These are phyloP conservation scores for Rhabdophis nuchalis DNA, from an alignment of 2,797 vertebrate genomes.

Conservation along the genomic window DNA sequence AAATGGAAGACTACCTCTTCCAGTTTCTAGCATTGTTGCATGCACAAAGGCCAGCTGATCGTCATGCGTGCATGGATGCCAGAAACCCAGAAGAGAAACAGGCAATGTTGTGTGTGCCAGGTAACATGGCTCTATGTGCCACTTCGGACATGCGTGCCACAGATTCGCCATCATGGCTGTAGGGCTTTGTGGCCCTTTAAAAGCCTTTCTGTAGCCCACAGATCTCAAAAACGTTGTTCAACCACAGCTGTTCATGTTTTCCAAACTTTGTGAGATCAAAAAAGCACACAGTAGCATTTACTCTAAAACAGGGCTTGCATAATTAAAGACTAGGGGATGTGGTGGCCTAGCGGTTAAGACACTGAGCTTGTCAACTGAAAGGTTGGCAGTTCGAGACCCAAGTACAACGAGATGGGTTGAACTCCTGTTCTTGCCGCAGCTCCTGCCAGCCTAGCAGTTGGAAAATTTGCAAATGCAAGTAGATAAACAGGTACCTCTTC, in stretches of 20 bases:
- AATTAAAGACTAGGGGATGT: not conserved
- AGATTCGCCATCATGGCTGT: not conserved
- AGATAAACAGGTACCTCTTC: not conserved
- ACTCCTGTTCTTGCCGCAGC: not conserved
- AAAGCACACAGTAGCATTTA: not conserved
- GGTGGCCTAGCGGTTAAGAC: not conserved
- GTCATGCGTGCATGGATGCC: no score
- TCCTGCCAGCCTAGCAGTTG: not conserved
- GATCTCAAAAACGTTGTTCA: not conserved
- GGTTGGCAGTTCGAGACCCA: not conserved
- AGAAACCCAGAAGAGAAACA: no score
- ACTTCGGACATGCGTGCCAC: no score
- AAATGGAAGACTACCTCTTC: no score
- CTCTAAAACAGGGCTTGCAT: not conserved
- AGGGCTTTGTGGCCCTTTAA: not conserved
- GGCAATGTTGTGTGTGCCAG: no score
- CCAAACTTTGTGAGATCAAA: not conserved
- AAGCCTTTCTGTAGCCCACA: not conserved
- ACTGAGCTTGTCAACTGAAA: not conserved
- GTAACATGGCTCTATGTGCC: no score
- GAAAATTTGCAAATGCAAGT: not conserved
- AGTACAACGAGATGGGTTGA: not conserved
- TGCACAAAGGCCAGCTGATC: no score
- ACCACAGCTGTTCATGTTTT: not conserved
- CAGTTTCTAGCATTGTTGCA: no score